These are phyloP conservation scores for Coelogynopora nodosa DNA, from an alignment of 2,888 invertebrate genomes.

Conservation along the genomic window DNA sequence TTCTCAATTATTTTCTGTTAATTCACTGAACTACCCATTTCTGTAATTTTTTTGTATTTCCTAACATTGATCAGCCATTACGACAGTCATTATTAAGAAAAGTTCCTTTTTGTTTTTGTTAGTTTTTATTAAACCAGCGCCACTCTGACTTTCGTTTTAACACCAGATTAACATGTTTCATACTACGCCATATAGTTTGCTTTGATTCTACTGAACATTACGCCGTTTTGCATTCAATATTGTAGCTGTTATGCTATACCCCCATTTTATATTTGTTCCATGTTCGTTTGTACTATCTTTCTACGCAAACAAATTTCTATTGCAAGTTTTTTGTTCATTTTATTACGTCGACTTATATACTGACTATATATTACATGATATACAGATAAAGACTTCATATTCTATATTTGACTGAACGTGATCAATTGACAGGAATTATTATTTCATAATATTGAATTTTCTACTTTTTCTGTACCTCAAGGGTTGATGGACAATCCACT, in stretches of 20 bases:
- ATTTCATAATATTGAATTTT: constrained; percentile 19
- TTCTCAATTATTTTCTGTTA: too few relatives aligned
- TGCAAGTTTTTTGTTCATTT: constrained; percentile 4
- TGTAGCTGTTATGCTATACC: neutral
- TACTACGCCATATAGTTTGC: neutral
- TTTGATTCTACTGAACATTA: neutral
- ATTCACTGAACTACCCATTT: too few relatives aligned
- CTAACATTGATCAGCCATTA: too few relatives aligned
- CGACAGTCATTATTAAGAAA: too few relatives aligned
- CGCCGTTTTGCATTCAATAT: constrained; percentile 18
- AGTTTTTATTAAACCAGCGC: neutral
- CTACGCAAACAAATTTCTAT: constrained; percentile 10
- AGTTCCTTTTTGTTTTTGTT: neutral
- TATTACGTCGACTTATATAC: constrained; percentile 18
- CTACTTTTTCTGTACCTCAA: neutral
- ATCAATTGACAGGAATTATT: neutral
- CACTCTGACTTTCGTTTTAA: neutral
- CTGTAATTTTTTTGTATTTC: too few relatives aligned
- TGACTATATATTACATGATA: too few relatives aligned
- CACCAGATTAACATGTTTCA: neutral
- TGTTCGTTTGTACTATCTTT: constrained; percentile 17
- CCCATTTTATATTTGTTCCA: constrained; percentile 23
- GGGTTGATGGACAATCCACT: neutral
- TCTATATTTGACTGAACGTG: neutral
- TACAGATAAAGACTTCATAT: neutral